Evolutionary conservation across 2,113 vertebrate species (phyloP), one percentile per base, ranked within the genome.

Genomic region (Plotosus lineatus): DNA sequence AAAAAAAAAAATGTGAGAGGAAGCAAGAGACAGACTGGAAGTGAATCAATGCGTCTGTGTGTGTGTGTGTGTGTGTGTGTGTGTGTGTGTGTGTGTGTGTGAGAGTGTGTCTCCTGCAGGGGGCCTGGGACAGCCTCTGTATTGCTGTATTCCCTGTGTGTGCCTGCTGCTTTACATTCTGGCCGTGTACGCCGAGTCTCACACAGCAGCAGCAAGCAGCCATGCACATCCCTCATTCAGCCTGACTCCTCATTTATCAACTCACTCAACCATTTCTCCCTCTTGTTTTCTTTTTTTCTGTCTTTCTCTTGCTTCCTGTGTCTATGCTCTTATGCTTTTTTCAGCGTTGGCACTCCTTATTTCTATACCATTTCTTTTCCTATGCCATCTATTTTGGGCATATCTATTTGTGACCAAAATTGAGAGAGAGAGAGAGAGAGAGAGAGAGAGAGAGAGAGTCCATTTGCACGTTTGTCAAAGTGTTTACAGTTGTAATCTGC

Each of bases 141-240:
- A 86, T 80, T 76, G 78, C 82, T 87, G 79, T 83, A 86, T 80
- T 76, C 84, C 84, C 69, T 73, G 79, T 77, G 79, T 84, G 84
- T 79, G 79, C 26, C 71, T 82, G 87, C 89, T 86, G 92, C 88
- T 95, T 94, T 87, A 88, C 91, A 94, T 94, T 93, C 94, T 90
- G 91, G 26, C 2, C 11, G 90, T 82, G 86, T 93, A 90, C 86
- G 90, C 88, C 53, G 89, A 91, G 90, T 89, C 86, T 86, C 90
- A 89, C 90, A 87, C 85, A 83, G 85, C 86, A 86, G 83, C 75
- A 82, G 79, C 80, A 55, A 85, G 75, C 82, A 87, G 84, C 84
- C 86, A 81, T 82, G 78, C 86, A 87, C 82, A 87, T 86, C 84
- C 77, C 75, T 86, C 81, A 86, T 84, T 82, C 86, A 83, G 75